Evolutionary conservation across 2,888 invertebrate genomes (phyloP).

Genomic region (Anoplius nigerrimus): DNA sequence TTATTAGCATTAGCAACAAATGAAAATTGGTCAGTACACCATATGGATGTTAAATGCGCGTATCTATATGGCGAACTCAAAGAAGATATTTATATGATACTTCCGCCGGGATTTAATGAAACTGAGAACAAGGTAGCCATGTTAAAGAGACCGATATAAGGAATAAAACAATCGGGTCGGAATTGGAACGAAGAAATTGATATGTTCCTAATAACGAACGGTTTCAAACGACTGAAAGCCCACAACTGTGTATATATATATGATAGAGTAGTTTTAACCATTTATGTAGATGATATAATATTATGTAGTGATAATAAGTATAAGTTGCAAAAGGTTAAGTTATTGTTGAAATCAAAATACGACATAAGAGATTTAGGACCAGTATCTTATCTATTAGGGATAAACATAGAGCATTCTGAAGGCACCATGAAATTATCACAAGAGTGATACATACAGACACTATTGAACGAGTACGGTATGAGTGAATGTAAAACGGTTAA

Average conservation of each 20-base stretch:
- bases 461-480: constrained; percentile 8
- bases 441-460: constrained; percentile 1
- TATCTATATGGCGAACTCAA: constrained; percentile 8
- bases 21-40: background rate
- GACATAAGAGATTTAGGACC: background rate
- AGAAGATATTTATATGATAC: constrained; percentile 1
- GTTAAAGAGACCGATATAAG: constrained; percentile 5
- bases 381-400: background rate
- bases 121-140: constrained; percentile 8
- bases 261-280: background rate
- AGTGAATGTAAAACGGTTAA: background rate
- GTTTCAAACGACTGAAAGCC: background rate
- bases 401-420: background rate
- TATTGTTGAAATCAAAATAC: background rate
- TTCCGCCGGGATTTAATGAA: constrained; percentile 5
- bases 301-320: background rate
- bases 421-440: background rate
- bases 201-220: background rate
- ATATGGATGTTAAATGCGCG: constrained; percentile 6
- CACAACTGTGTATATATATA: constrained; percentile 7
- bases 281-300: no score
- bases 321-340: background rate
- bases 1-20: background rate
- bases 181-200: constrained; percentile 5
- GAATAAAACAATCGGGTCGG: constrained; percentile 1